Evolutionary conservation across 1,140 invertebrate species (phyloP), one percentile per base, ranked within the genome.

Genomic region (Tribolium madens): DNA sequence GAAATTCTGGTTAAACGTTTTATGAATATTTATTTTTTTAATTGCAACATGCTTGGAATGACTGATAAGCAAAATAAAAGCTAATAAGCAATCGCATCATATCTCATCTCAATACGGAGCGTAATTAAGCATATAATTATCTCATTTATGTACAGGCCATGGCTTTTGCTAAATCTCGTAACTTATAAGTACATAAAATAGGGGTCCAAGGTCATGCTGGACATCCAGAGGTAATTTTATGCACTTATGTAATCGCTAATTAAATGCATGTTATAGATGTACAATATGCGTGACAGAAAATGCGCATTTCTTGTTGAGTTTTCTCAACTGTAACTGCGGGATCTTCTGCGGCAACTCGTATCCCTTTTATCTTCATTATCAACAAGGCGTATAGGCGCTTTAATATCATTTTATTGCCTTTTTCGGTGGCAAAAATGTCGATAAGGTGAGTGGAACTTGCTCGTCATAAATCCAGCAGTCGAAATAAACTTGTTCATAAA

Each of bases 401-500:
- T 53, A 53, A 53, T 53, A 14, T 53, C 12, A 17, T 53, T 53
- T 53, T 53, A 53, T 17, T 13, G 15, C 50, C 9, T 2, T 13
- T 10, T 36, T 26, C 42, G 18, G n/a, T 26, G 9, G 64, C 42
- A 70, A 36, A 31, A 36, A 36, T 15, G 31, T 33, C 64, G n/a
- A 17, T 13, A n/a, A 36, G 13, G 31, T n/a, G 17, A 26, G 21
- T 26, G 21, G 21, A 26, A 26, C 12, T 17, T 5, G 15, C n/a
- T 14, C 69, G 10, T 31, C 15, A 7, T 26, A 46, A 17, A 14
- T 47, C n/a, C 69, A 33, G 13, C 13, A 17, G 33, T 70, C 26
- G 57, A 70, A 70, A 70, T 76, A 48, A 33, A 76, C 74, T 69
- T 53, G 46, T 73, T 47, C 57, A 26, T 26, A 3, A 26, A 26